Conservation (phyloP, 2,888 invertebrate genomes). For the Notodonta dromedarius region DNA sequence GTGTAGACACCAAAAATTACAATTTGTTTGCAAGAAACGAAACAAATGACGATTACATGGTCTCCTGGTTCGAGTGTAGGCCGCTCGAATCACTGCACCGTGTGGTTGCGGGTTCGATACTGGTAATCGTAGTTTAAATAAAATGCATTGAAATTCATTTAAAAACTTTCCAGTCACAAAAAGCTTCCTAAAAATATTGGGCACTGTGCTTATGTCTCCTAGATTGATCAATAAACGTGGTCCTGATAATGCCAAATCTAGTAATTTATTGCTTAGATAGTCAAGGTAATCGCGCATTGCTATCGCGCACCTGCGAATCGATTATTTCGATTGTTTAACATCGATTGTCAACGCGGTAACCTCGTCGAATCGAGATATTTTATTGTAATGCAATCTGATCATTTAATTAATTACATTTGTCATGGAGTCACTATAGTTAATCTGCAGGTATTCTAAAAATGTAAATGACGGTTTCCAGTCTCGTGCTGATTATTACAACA, state of each 20-base stretch:
- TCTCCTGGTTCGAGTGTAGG: too few species aligned
- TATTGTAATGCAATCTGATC: not conserved
- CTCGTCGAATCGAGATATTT: constrained; percentile 1
- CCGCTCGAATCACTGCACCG: too few species aligned
- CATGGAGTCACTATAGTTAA: not conserved
- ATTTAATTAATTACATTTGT: not conserved
- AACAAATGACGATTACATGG: too few species aligned
- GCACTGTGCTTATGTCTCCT: constrained; percentile 1
- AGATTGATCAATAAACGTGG: constrained; percentile 32
- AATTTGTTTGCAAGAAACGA: too few species aligned
- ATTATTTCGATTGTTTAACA: constrained; percentile 2
- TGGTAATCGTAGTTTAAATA: too few species aligned
- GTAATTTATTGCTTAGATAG: constrained; percentile 20
- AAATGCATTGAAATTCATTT: too few species aligned
- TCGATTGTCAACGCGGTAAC: constrained; percentile 8
- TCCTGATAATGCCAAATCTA: constrained; percentile 24
- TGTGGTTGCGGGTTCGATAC: too few species aligned
- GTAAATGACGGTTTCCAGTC: not conserved
- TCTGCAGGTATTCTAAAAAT: not conserved
- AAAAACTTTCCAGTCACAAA: not conserved
- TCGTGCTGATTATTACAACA: too few species aligned
- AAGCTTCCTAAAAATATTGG: not conserved
- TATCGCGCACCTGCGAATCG: constrained; percentile 19
- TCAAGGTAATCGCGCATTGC: constrained; percentile 24
- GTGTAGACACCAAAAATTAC: too few species aligned